phyloP scores from a whole-genome alignment of 2,113 vertebrate species.

The Leptocoma aspasia region DNA sequence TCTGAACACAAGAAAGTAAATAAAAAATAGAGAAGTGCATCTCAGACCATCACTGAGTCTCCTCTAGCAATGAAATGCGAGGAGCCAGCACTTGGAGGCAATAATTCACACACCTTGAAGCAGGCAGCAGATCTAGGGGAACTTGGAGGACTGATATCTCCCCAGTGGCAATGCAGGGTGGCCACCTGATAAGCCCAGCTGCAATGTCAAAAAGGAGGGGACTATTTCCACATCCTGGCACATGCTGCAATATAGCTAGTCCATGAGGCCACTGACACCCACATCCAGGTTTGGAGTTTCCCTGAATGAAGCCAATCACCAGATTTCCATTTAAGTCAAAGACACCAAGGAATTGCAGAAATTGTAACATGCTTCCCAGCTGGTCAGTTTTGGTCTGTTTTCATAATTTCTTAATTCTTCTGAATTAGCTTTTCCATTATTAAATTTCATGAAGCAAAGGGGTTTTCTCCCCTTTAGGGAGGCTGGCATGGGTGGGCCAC shows the following conservation, averaged over 20 bases:
- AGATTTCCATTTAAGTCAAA: not conserved
- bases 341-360: not conserved
- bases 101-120: not conserved
- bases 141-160: fast-evolving
- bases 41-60: not conserved
- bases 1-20: not conserved
- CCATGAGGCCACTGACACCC: not conserved
- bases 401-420: not conserved
- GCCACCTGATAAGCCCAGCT: not conserved
- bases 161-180: not conserved
- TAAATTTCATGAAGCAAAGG: not conserved
- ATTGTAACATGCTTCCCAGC: not conserved
- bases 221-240: not conserved
- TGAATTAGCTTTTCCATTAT: not conserved
- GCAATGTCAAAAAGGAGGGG: not conserved
- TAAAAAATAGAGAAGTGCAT: not conserved
- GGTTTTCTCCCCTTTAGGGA: not conserved
- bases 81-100: not conserved
- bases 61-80: not conserved
- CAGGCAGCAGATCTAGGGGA: not conserved
- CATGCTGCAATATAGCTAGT: not conserved
- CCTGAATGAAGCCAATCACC: not conserved
- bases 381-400: not conserved
- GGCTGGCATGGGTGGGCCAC: not conserved
- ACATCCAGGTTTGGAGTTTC: not conserved